Evolutionary conservation across 2,113 vertebrate genomes (phyloP).

Genomic region (Xenopus borealis): DNA sequence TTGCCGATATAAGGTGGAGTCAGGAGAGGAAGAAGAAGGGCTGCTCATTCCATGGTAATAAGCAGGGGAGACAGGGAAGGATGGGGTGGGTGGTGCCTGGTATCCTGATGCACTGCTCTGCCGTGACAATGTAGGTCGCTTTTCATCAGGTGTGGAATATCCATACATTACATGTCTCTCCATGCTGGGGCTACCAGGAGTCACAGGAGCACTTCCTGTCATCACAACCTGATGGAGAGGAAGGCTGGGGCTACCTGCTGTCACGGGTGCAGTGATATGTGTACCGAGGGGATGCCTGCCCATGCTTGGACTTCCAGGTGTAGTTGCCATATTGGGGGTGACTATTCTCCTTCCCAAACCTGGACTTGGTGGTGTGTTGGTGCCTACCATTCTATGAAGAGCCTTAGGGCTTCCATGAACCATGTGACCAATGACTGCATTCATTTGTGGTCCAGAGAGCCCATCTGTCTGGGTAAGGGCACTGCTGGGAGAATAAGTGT

Average conservation of each 20-base stretch:
- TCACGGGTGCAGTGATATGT: constrained; percentile 47
- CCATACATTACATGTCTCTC: constrained; percentile 77
- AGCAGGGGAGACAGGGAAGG: constrained; percentile 83
- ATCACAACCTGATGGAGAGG: constrained; percentile 64
- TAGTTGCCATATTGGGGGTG: constrained; percentile 58
- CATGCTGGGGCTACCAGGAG: constrained; percentile 80
- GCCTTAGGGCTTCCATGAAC: constrained; percentile 74
- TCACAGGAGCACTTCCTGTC: constrained; percentile 59
- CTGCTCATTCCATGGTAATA: constrained; percentile 70
- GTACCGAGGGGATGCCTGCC: constrained; percentile 50
- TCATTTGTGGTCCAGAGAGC: constrained; percentile 56
- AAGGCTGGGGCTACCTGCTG: constrained; percentile 82
- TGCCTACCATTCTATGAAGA: constrained; percentile 72
- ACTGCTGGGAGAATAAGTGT: constrained; percentile 52
- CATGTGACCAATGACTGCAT: constrained; percentile 55
- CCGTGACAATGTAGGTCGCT: constrained; percentile 78
- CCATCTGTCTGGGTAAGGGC: constrained; percentile 53
- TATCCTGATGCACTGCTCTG: constrained; percentile 93
- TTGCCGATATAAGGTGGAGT: constrained; percentile 75
- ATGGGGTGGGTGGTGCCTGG: constrained; percentile 87
- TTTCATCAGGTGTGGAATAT: constrained; percentile 83
- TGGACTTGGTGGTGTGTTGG: constrained; percentile 68
- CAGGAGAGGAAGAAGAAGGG: constrained; percentile 67
- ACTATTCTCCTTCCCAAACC: constrained; percentile 63
- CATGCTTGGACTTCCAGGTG: constrained; percentile 51